phyloP scores from a whole-genome alignment of 1,140 invertebrate species.

The Lineus longissimus region DNA sequence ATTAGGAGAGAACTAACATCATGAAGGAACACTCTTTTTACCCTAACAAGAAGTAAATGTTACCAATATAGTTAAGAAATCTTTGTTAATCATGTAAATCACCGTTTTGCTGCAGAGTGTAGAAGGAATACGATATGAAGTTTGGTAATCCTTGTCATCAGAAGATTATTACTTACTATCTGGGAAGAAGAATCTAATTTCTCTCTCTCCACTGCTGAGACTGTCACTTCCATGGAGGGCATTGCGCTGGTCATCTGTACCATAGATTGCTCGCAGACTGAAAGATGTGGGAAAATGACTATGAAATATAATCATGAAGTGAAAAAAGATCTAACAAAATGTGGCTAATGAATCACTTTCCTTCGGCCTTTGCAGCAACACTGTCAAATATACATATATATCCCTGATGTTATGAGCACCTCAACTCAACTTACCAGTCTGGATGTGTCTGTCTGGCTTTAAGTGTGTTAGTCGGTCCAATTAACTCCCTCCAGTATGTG shows the following conservation, averaged over 20 bases:
- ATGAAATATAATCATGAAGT: neutral
- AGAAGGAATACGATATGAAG: too few species aligned
- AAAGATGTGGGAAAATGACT: conserved; percentile 17
- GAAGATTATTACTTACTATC: conserved; percentile 61
- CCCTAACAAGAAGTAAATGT: too few species aligned
- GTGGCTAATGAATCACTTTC: too few species aligned
- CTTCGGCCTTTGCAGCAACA: too few species aligned
- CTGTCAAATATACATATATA: too few species aligned
- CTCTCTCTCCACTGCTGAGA: conserved; percentile 44
- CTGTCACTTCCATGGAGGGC: conserved; percentile 53
- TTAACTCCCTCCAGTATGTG: conserved; percentile 65
- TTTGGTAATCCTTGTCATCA: too few species aligned
- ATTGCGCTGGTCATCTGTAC: conserved; percentile 62
- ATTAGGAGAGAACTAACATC: too few species aligned
- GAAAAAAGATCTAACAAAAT: neutral
- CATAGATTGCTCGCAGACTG: conserved; percentile 69
- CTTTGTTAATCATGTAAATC: too few species aligned
- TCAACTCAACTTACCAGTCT: conserved; percentile 49
- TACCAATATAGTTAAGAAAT: too few species aligned
- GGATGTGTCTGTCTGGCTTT: conserved; percentile 70
- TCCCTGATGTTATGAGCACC: neutral
- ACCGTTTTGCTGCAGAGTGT: too few species aligned
- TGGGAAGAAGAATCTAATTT: conserved; percentile 77
- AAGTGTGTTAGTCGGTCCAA: conserved; percentile 64
- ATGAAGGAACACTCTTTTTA: too few species aligned